Evolutionary conservation across 2,797 vertebrate genomes (phyloP), one percentile per base, ranked within the genome.

Genomic region (Lacerta viridis): DNA sequence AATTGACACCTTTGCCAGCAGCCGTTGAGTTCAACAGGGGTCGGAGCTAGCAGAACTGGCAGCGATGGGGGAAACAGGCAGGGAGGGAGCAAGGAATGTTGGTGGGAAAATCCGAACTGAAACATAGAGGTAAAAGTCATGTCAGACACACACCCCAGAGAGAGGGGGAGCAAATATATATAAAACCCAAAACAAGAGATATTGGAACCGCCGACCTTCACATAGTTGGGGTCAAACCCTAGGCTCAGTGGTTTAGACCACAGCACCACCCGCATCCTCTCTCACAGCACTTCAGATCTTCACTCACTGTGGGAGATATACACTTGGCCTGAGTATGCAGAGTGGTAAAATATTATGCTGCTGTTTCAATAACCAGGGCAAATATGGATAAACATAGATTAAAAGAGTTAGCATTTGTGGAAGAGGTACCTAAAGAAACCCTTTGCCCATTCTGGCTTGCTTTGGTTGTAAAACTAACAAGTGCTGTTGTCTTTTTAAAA

Each of bases 21-120:
- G 36, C 72, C 20, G 17, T 64, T 36, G 0, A 87, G 93, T 91
- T 94, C 94, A 92, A 17, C 18, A 18, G 33, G 84, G 95, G 94
- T 95, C 94, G 94, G 89, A 88, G 93, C 90, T 94, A 95, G 94
- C 87, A 88, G 91, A 93, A 94, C 92, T 91, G 90, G 82, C 91
- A 91, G 72, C 3, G 9, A 76, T 0, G 0, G 91, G 83, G 89
- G 17, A 25, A 27, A 75, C 2, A 33, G 33, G 4, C 20, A 18
- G n/a, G 18, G 5, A 5, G n/a, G 85, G 82, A 69, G 84, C 36
- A 0, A 0, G 83, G 88, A 74, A 85, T 88, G 89, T 79, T 29
- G 76, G 36, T 18, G 68, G 43, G 55, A 76, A 82, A 87, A 86
- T 4, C 4, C 85, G 90, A 33, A 1, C 87, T 93, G 91, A 93